These are phyloP conservation scores for Carcina quercana DNA, from an alignment of 2,888 invertebrate species.

Conservation along the genomic window DNA sequence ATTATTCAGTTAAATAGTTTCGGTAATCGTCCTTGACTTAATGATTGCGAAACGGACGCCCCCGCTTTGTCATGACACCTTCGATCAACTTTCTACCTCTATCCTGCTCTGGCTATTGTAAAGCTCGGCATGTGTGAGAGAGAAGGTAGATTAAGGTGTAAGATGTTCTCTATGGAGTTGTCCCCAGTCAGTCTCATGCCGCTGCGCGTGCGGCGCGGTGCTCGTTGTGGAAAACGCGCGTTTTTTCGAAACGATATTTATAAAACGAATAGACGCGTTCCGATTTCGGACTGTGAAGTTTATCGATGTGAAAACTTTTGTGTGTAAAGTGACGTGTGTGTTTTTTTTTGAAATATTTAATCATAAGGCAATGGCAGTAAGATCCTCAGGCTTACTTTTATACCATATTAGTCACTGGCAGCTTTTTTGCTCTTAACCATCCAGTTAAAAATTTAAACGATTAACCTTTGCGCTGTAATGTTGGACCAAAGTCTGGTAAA, in stretches of 20 bases:
- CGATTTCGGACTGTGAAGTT: slow-evolving; percentile 50
- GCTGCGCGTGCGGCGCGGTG: slow-evolving; percentile 57
- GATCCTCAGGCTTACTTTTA: slow-evolving; percentile 21
- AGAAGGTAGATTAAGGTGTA: slow-evolving; percentile 38
- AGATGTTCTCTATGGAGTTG: slow-evolving; percentile 36
- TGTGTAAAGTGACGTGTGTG: slow-evolving; percentile 31
- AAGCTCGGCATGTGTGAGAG: slow-evolving; percentile 31
- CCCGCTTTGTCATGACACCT: slow-evolving; percentile 33
- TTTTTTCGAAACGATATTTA: slow-evolving; percentile 33
- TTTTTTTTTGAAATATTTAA: slow-evolving; percentile 12
- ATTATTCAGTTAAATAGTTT: slow-evolving; percentile 40
- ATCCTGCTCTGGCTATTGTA: slow-evolving; percentile 31
- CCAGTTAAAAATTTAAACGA: slow-evolving; percentile 27
- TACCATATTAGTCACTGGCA: slow-evolving; percentile 26
- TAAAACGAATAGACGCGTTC: slow-evolving; percentile 41
- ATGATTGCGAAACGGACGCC: slow-evolving; percentile 50
- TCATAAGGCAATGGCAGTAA: slow-evolving; percentile 5
- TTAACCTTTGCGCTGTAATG: no score
- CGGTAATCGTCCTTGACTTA: slow-evolving; percentile 58
- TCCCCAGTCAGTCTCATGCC: slow-evolving; percentile 65
- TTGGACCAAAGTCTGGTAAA: no score
- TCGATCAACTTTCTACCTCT: slow-evolving; percentile 28
- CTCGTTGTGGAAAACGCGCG: slow-evolving; percentile 35
- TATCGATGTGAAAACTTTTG: slow-evolving; percentile 39
- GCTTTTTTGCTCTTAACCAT: slow-evolving; percentile 30